phyloP scores from a whole-genome alignment of 1,140 invertebrate species.

The Heterodera carotae region DNA sequence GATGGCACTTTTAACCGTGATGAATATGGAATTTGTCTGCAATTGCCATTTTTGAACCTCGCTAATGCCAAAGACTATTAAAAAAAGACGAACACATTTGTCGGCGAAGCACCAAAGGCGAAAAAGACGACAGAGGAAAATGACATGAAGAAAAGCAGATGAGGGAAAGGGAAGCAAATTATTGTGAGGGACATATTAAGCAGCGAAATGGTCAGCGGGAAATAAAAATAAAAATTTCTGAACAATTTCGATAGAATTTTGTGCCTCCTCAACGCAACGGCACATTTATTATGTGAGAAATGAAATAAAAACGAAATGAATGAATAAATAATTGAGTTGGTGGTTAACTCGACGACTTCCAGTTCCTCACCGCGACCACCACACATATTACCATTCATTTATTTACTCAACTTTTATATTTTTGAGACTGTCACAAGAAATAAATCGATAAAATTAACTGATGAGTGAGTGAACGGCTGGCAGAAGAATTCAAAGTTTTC shows the following conservation, averaged over 20 bases:
- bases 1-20: too few species aligned
- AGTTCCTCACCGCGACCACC: neutral
- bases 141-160: neutral
- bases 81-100: neutral
- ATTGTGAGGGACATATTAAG: neutral
- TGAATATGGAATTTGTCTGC: neutral
- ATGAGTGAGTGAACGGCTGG: too few species aligned
- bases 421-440: too few species aligned
- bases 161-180: slow-evolving; percentile 6
- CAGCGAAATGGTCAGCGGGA: neutral
- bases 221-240: neutral
- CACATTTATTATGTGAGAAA: neutral
- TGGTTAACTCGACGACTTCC: too few species aligned
- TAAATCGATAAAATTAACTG: too few species aligned
- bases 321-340: neutral
- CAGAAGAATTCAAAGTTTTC: too few species aligned
- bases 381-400: too few species aligned
- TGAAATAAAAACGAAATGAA: neutral
- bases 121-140: slow-evolving; percentile 11
- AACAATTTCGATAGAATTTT: too few species aligned
- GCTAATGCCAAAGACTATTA: neutral
- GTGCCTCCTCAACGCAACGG: too few species aligned
- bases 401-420: too few species aligned
- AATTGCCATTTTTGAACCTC: neutral
- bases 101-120: neutral